Evolutionary conservation across 2,113 vertebrate genomes (phyloP).

Genomic region (Syrrhaptes paradoxus): DNA sequence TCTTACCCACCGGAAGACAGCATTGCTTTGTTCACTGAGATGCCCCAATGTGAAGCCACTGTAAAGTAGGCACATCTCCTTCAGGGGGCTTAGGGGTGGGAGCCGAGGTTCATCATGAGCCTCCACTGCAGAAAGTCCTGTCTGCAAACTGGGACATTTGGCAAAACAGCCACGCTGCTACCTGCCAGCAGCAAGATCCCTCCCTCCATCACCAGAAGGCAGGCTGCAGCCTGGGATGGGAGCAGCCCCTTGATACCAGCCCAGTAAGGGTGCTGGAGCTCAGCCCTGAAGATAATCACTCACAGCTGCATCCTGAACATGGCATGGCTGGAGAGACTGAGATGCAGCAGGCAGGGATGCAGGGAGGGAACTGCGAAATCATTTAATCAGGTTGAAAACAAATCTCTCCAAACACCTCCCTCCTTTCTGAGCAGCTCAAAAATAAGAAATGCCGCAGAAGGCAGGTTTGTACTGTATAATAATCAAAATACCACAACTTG

Average conservation of each 20-base stretch:
- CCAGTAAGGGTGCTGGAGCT: neutral
- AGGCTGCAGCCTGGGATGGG: neutral
- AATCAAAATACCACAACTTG: neutral
- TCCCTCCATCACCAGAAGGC: neutral
- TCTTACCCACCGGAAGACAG: neutral
- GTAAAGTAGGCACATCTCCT: neutral
- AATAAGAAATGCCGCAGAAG: neutral
- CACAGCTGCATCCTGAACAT: neutral
- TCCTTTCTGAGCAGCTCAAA: neutral
- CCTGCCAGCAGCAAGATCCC: neutral
- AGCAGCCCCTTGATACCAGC: neutral
- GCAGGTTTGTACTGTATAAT: neutral
- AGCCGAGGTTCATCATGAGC: neutral
- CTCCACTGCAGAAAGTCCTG: neutral
- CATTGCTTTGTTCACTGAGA: neutral
- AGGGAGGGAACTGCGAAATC: neutral
- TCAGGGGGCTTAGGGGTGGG: neutral
- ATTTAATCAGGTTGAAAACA: neutral
- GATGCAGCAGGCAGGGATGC: accelerated
- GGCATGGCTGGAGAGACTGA: neutral
- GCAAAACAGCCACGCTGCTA: neutral
- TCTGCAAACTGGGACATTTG: neutral
- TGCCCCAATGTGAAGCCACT: neutral
- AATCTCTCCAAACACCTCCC: neutral
- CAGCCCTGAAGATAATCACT: neutral